These are phyloP conservation scores for Gadus macrocephalus DNA, from an alignment of 2,113 vertebrate genomes.

Conservation along the genomic window DNA sequence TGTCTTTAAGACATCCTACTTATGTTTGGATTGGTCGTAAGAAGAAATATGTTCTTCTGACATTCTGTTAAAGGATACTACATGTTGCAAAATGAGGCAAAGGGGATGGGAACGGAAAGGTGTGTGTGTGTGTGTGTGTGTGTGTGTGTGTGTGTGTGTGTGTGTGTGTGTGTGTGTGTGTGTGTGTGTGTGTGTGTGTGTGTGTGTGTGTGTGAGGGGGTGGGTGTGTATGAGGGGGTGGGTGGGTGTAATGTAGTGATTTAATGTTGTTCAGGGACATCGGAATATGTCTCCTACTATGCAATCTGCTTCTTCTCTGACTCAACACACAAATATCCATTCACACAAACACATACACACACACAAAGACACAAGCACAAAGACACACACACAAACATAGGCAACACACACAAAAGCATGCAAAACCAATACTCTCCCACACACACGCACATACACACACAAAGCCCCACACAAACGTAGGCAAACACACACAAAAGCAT, in stretches of 20 bases:
- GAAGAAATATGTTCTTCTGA: neutral
- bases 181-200: slow-evolving; percentile 5
- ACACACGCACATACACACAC: slow-evolving; percentile 11
- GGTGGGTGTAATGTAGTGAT: neutral
- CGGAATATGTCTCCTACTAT: neutral
- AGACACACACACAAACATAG: slow-evolving; percentile 17
- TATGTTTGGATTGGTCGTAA: neutral
- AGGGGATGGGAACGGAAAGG: no score
- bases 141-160: slow-evolving; percentile 5
- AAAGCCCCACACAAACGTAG: slow-evolving; percentile 11
- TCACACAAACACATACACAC: neutral
- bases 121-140: slow-evolving; percentile 6
- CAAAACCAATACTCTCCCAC: slow-evolving; percentile 41
- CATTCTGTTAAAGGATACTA: neutral
- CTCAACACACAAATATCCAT: slow-evolving; percentile 8
- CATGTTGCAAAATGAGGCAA: neutral
- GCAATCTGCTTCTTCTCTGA: neutral
- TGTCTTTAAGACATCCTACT: neutral
- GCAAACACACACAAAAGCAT: slow-evolving; percentile 36
- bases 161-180: neutral
- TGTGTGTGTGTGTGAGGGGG: neutral
- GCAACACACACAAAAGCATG: slow-evolving; percentile 38
- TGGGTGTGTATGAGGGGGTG: neutral
- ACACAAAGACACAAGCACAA: neutral
- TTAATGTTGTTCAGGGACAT: neutral